A percentile compares a stretch with the other conserved stretches of the same genome.
Evolutionary conservation across 2,113 vertebrate genomes (phyloP).

Genomic region (Odobenus rosmarus): DNA sequence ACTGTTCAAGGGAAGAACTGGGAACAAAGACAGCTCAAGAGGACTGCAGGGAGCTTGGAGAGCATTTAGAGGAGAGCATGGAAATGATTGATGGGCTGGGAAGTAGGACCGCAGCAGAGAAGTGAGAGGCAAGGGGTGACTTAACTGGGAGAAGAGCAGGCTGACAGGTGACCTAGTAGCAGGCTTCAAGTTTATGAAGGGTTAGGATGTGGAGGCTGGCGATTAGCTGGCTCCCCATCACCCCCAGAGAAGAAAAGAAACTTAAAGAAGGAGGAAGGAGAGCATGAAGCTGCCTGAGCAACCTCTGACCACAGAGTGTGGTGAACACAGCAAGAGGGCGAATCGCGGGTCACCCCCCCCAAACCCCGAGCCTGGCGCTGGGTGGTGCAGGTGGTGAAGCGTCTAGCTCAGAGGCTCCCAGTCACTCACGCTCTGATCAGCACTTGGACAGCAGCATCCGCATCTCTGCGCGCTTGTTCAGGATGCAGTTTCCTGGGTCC

Average conservation of each 20-base stretch:
- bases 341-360: rapidly evolving
- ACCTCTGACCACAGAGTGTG: no score
- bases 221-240: neutral
- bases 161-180: conserved; percentile 31
- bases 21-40: conserved; percentile 72
- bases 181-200: neutral
- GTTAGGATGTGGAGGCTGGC: neutral
- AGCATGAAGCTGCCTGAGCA: neutral
- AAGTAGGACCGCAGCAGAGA: neutral
- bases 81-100: conserved; percentile 39
- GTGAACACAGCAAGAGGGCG: neutral
- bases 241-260: neutral
- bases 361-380: neutral
- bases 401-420: neutral
- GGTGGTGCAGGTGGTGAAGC: rapidly evolving
- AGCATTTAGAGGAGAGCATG: neutral
- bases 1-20: conserved; percentile 76
- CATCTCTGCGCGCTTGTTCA: neutral
- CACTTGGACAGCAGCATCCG: neutral
- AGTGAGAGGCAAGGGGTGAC: neutral
- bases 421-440: neutral
- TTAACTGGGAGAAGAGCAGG: neutral
- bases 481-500: neutral
- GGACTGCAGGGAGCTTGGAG: conserved; percentile 5
- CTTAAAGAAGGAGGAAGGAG: neutral